phyloP scores from a whole-genome alignment of 1,140 invertebrate species.

The Microplitis mediator region DNA sequence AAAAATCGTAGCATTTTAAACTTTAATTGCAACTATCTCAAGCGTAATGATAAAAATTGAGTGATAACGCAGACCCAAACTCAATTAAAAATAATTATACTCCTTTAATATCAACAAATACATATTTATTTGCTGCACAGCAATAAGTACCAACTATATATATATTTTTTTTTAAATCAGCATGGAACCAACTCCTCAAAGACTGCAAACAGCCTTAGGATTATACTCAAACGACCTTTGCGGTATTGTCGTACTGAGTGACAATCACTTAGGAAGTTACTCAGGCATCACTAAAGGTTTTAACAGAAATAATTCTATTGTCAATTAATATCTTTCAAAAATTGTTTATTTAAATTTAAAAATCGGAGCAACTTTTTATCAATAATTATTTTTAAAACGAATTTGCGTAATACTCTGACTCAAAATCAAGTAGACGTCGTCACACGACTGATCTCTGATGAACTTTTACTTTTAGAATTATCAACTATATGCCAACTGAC shows the following conservation, averaged over 20 bases:
- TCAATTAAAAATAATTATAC: too few species aligned
- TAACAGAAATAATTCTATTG: background rate
- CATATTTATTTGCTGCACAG: background rate
- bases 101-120: background rate
- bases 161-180: slow-evolving; percentile 48
- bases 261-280: slow-evolving; percentile 76
- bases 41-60: too few species aligned
- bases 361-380: background rate
- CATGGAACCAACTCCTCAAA: slow-evolving; percentile 72
- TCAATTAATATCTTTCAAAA: background rate
- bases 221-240: slow-evolving; percentile 91
- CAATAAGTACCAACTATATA: background rate
- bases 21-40: too few species aligned
- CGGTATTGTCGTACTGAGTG: slow-evolving; percentile 85
- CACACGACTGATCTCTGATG: background rate
- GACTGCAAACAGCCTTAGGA: slow-evolving; percentile 90
- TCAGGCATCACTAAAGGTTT: slow-evolving; percentile 75
- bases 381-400: slow-evolving; percentile 5
- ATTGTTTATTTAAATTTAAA: background rate
- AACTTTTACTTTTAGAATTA: slow-evolving; percentile 61
- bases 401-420: background rate
- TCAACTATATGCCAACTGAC: slow-evolving; percentile 69
- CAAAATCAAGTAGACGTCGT: too few species aligned
- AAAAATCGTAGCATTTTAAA: background rate
- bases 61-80: too few species aligned